Conservation (phyloP, 2,113 vertebrate genomes). For the Limanda limanda region DNA sequence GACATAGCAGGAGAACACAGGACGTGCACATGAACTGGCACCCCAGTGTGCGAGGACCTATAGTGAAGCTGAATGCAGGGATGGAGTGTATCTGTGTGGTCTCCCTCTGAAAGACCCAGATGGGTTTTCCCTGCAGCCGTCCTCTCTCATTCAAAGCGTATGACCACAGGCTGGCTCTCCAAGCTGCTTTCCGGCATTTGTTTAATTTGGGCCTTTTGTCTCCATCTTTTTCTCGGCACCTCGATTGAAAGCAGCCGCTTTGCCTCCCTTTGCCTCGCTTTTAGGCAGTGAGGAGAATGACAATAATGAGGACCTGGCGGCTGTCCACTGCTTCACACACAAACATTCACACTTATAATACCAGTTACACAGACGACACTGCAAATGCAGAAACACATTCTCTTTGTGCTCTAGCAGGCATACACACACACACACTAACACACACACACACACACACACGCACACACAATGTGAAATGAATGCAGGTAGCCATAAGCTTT, state of each 20-base stretch:
- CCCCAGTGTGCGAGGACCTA: conserved; percentile 58
- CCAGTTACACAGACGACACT: conserved; percentile 55
- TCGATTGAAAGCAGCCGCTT: conserved; percentile 79
- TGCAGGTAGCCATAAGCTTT: conserved; percentile 81
- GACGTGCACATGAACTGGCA: conserved; percentile 55
- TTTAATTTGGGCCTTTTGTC: conserved; percentile 82
- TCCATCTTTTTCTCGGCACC: conserved; percentile 64
- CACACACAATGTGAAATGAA: conserved; percentile 63
- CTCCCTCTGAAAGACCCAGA: conserved; percentile 77
- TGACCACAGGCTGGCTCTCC: conserved; percentile 77
- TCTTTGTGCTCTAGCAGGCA: conserved; percentile 32
- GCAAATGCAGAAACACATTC: conserved; percentile 38
- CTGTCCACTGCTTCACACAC: conserved; percentile 77
- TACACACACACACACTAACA: conserved; percentile 25
- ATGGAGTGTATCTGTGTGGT: conserved; percentile 81
- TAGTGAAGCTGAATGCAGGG: conserved; percentile 64
- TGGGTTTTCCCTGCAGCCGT: conserved; percentile 72
- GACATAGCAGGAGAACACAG: conserved; percentile 41
- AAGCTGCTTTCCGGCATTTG: conserved; percentile 80
- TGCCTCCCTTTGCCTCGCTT: conserved; percentile 65
- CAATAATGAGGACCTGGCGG: conserved; percentile 84
- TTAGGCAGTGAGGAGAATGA: conserved; percentile 85
- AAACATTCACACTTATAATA: conserved; percentile 70
- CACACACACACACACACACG: conserved; percentile 18
- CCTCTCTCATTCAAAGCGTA: conserved; percentile 74